Base-by-base conservation (phyloP, 1,140 invertebrate species). In the Plodia interpunctella region DNA sequence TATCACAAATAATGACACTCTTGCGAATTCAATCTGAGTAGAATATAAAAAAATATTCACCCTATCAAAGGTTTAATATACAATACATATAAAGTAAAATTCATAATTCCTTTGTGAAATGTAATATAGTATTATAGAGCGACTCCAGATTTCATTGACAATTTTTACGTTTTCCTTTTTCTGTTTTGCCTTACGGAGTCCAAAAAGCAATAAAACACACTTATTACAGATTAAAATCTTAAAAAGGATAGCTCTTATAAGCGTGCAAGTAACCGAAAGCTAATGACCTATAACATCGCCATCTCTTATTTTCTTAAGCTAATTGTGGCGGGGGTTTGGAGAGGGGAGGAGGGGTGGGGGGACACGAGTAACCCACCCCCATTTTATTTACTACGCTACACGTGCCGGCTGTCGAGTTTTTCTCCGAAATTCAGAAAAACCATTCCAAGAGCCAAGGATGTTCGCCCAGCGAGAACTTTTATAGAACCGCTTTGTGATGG, bases 271-370 rank as follows among this genome's bases (percentile, higher is more conserved):
- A 44, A 44, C 38, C 3, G 13, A 44, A 44, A 44, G 38, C 15
- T 44, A 44, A 44, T 44, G 38, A 44, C 13, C n/a, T 44, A 17
- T 38, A 44, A 44, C n/a, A 15, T 44, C 5, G 38, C 38, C 15
- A 53, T 53, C 51, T 53, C 25, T 53, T 53, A 53, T 53, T 53
- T 53, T 21, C 51, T 11, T 53, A 53, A 53, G 51, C 21, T 53
- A 53, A 53, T 53, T 53, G 21, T 25, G 51, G 20, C 51, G 5
- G 21, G 13, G 21, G 13, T 53, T 53, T 8, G 50, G 20, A 21
- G 50, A 2, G 19, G 50, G 50, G 50, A 20, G 50, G 8, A 20
- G 21, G 21, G 21, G 21, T 3, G 21, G 21, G 21, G 21, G 21
- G 2, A 25, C 21, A 25, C 21, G 21, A 25, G 21, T 9, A 2